Percentiles rank a stretch among this genome's conserved stretches.
Evolutionary conservation across 2,113 vertebrate genomes (phyloP).

Genomic region (Drymodes brunneopygia): DNA sequence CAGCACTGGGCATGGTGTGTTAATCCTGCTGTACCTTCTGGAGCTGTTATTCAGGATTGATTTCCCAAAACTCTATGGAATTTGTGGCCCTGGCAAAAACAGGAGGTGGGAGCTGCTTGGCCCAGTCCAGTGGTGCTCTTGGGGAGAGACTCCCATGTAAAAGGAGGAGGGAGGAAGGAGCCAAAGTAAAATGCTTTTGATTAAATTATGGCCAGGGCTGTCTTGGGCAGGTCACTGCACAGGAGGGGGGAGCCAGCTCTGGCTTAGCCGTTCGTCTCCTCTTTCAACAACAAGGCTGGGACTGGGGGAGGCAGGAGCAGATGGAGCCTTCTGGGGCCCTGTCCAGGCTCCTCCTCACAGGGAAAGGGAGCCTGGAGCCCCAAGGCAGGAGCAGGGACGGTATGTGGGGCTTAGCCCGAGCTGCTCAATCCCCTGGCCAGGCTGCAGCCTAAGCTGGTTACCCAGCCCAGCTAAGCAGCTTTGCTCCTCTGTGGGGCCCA

Average conservation of each 20-base stretch:
- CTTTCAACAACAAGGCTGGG: slow-evolving; percentile 3
- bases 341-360: not conserved
- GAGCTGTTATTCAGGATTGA: not conserved
- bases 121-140: not conserved
- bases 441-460: slow-evolving; percentile 26
- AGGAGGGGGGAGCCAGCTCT: not conserved
- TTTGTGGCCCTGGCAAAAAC: not conserved
- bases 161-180: not conserved
- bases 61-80: not conserved
- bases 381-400: not conserved
- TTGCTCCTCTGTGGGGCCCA: not conserved
- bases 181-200: not conserved
- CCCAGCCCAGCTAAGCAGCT: not conserved
- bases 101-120: not conserved
- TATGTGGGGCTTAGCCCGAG: not conserved
- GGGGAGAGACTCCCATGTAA: not conserved
- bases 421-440: not conserved
- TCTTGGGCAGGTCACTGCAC: not conserved
- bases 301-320: not conserved
- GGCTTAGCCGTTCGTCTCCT: slow-evolving; percentile 19
- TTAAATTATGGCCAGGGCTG: not conserved
- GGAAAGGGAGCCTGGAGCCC: not conserved
- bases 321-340: not conserved
- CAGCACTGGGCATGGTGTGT: not conserved
- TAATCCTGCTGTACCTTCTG: not conserved